Base-by-base conservation (phyloP, 1,140 invertebrate genomes). In the Samia ricini region DNA sequence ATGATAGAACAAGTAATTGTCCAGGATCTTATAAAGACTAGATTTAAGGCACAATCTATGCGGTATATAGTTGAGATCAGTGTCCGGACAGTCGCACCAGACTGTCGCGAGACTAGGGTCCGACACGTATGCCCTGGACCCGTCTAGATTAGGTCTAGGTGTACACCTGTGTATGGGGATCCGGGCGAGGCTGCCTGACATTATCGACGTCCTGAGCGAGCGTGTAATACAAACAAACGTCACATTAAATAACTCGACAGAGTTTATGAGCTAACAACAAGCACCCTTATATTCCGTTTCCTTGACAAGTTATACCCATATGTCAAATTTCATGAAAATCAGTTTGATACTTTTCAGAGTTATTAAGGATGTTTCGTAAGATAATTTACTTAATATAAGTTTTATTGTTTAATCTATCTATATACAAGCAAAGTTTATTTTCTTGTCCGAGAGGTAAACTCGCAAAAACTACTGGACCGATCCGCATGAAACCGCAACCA, bases 161-260 rank as follows among this genome's bases (percentile, higher is more conserved):
- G 71, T 71, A 77, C 85, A 91, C 90, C 90, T 91, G 90, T 91
- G 90, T 66, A 91, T 90, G 12, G 90, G 90, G 75, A 91, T 88
- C 71, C 88, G 66, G 20, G 89, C 83, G 65, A 91, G 76, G 64
- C 87, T 90, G 69, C 87, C 88, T 20, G 87, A 87, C 80, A 90
- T 89, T 63, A 89, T 85, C 19, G 90, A 90, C n/a, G 77, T 88
- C 79, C 90, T 91, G 81, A 22, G 79, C 77, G 61, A 42, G 87
- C 87, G 76, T 89, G 84, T 4, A 50, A 57, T 18, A 10, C 2
- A 36, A 59, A 49, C 20, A 52, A 21, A 52, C 5, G 15, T 52
- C 10, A 52, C 20, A 20, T 0, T 48, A 10, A 48, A 1, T 2
- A 48, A 1, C 5, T 48, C 18, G 1, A 48, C 36, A n/a, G n/a